phyloP scores from a whole-genome alignment of 2,797 vertebrate species.

The Halcyon chelicuti region DNA sequence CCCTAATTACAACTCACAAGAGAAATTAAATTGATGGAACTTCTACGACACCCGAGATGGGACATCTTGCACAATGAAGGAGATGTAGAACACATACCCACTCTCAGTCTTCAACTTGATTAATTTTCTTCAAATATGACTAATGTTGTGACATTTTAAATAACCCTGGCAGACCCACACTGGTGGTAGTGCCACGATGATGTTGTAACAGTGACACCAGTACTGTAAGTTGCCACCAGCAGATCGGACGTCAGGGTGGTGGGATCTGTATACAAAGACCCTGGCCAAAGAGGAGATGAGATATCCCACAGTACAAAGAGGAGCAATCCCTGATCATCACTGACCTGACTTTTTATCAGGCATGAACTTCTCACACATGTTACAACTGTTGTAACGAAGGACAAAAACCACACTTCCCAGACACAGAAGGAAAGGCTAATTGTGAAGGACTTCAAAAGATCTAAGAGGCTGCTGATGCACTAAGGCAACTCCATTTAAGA shows the following conservation, averaged over 20 bases:
- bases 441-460: not conserved
- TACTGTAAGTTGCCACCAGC: not conserved
- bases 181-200: not conserved
- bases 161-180: not conserved
- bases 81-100: not conserved
- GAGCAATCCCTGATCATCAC: not conserved
- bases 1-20: not conserved
- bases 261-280: not conserved
- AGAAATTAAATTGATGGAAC: not conserved
- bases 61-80: not conserved
- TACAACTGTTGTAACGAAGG: not conserved
- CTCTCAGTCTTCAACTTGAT: not conserved
- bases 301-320: accelerated
- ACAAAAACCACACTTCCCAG: accelerated
- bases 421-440: not conserved
- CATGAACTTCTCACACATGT: accelerated
- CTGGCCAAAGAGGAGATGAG: not conserved
- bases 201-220: not conserved
- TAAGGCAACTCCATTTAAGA: not conserved
- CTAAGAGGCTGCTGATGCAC: not conserved
- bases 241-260: not conserved
- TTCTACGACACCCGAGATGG: not conserved
- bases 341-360: not conserved
- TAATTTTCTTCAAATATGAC: not conserved
- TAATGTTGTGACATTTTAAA: not conserved